Base-by-base conservation (phyloP, 2,797 vertebrate species). In the Brotula barbata region DNA sequence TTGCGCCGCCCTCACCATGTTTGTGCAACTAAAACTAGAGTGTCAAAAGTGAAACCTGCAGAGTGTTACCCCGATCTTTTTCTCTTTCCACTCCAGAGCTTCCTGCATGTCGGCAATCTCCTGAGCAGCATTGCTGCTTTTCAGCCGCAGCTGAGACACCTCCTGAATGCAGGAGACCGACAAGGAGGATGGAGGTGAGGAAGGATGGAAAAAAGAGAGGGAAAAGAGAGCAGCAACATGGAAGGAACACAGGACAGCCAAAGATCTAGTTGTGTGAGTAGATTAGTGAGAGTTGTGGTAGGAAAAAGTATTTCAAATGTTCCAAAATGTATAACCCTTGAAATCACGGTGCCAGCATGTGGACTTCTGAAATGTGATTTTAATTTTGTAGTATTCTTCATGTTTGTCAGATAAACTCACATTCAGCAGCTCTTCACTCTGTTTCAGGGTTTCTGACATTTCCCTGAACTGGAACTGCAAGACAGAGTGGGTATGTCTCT, bases 31-130 rank as follows among this genome's bases (percentile, higher is more conserved):
- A 28, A 28, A 28, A 28, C 25, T 11, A 6, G 6, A 33, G 11
- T 33, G 31, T 33, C 25, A 33, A 28, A 28, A 2, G 9, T 33
- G 31, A 33, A 33, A 33, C 6, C 31, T 33, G 31, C 31, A 33
- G 31, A 33, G 31, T 33, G 0, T 40, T 96, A 98, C 96, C 95
- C 85, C 87, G 75, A 97, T 97, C 89, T 95, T 96, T 92, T 93
- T 96, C 89, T 98, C 95, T 87, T 98, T 98, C 96, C 96, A 98
- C 45, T 95, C 94, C 91, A 98, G 89, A 42, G 93, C 94, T 73
- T 97, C 96, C 89, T 96, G 94, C 59, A 98, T 93, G 75, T 97
- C 95, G 68, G 91, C 88, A 34, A 97, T 90, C 82, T 96, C 95
- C 89, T 91, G 93, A 89, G 89, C 73, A 86, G 79, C 92, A 79